These are phyloP conservation scores for Hoplodrina blanda DNA, from an alignment of 2,888 invertebrate genomes.

Conservation along the genomic window DNA sequence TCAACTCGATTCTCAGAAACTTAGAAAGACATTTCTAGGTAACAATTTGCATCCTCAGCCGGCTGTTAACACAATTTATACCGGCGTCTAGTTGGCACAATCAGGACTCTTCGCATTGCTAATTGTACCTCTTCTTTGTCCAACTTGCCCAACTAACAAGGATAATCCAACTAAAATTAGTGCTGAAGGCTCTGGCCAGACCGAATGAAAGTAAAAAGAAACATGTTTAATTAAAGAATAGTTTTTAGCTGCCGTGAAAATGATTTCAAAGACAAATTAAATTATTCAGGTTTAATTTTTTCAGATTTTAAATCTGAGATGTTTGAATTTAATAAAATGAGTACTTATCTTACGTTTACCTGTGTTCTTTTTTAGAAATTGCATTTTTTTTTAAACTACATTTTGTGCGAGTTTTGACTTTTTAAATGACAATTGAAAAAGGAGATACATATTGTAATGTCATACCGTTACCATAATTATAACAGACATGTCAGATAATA, in stretches of 20 bases:
- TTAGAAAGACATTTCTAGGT: conserved; percentile 60
- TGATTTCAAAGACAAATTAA: conserved; percentile 14
- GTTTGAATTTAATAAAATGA: too few relatives aligned
- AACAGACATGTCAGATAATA: too few relatives aligned
- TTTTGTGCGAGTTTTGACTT: too few relatives aligned
- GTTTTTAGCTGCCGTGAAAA: conserved; percentile 13
- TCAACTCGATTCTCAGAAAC: conserved; percentile 21
- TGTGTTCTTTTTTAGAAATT: too few relatives aligned
- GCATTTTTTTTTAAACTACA: too few relatives aligned
- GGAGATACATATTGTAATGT: too few relatives aligned
- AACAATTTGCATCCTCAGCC: conserved; percentile 61
- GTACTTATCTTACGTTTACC: too few relatives aligned
- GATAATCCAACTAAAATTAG: conserved; percentile 70
- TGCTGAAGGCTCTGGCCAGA: conserved; percentile 54
- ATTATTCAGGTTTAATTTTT: not conserved
- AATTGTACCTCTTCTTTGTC: conserved; percentile 81
- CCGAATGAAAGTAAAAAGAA: conserved; percentile 38
- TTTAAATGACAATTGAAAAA: too few relatives aligned
- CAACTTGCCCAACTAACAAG: conserved; percentile 73
- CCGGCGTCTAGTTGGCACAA: conserved; percentile 77
- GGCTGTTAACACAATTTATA: conserved; percentile 82
- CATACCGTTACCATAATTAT: too few relatives aligned
- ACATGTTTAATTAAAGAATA: conserved; percentile 33
- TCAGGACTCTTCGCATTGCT: conserved; percentile 79
- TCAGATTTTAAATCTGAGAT: not conserved